Base-by-base conservation (phyloP, 2,888 invertebrate species). In the Calliphora vomitoria region DNA sequence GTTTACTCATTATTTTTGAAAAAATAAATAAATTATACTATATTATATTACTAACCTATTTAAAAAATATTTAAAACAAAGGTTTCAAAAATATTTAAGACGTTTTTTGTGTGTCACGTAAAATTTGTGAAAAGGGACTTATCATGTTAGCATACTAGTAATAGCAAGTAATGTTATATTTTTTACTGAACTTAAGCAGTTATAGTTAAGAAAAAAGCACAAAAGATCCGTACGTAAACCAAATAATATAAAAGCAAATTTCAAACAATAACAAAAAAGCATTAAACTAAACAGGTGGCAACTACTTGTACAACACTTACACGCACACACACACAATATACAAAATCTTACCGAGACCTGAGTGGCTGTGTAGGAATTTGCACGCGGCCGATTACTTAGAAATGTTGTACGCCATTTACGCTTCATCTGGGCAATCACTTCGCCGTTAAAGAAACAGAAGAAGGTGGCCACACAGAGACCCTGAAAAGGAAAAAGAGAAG, bases 371-470 rank as follows among this genome's bases (percentile, higher is more conserved):
- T 97, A 96, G 89, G 97, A 97, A 94, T 97, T 97, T 89, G 97
- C 96, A 87, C 97, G 95, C 85, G 97, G 96, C 75, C 97, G 95
- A 90, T 92, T 93, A 89, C 93, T 94, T 93, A 97, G 96, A 91
- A 96, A 96, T 71, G 95, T 94, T 47, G 95, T 95, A 79, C 97
- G 96, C 97, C 97, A 97, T 93, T 96, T 96, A 87, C 97, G 95
- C 91, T 97, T 96, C 92, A 97, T 95, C 94, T 97, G 97, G 88
- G 97, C 97, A 91, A 97, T 96, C 94, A 98, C 98, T 96, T 98
- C 98, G 89, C 98, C 98, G 93, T 98, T 98, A 95, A 97, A 98
- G 95, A 98, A 98, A 93, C 98, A 98, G 94, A 98, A 98, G 74
- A 98, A 95, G 88, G 97, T 96, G 53, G 98, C 98, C 78, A 98